These are phyloP conservation scores for Lamprologus speciosus DNA, from an alignment of 2,113 vertebrate species.

Conservation along the genomic window DNA sequence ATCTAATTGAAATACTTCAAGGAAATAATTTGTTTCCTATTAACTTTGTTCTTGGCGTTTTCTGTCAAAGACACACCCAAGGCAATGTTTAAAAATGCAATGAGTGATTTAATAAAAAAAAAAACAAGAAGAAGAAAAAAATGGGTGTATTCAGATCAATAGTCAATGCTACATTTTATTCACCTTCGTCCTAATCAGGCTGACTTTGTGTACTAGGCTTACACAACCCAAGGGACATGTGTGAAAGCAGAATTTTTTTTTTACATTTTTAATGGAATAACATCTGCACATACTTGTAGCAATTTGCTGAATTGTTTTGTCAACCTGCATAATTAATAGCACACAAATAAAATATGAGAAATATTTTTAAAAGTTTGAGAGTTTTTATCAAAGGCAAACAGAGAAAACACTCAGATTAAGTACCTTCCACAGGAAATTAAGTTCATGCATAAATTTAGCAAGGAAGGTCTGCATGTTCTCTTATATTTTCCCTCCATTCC, in stretches of 20 bases:
- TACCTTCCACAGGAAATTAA: neutral
- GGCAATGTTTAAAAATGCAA: neutral
- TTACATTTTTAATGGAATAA: neutral
- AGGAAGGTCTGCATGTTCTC: neutral
- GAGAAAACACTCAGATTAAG: neutral
- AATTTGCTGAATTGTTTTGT: neutral
- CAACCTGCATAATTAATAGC: neutral
- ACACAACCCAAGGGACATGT: neutral
- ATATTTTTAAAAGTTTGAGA: neutral
- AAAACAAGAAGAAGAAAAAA: neutral
- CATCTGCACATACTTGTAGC: neutral
- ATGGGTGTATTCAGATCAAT: conserved; percentile 15
- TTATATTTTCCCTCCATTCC: neutral
- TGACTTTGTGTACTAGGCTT: neutral
- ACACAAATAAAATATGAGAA: neutral
- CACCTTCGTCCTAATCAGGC: conserved; percentile 18
- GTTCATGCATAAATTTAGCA: neutral
- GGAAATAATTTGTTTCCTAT: neutral
- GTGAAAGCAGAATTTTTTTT: neutral
- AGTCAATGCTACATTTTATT: conserved; percentile 18
- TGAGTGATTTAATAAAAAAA: neutral
- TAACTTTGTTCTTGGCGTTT: neutral
- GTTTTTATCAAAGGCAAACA: neutral
- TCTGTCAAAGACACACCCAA: neutral
- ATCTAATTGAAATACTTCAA: conserved; percentile 2